A percentile compares a stretch with the other conserved stretches of the same genome.
These are phyloP conservation scores for Turritopsis dohrnii DNA, from an alignment of 30 jellyfish, hydroid and myxozoan genomes.

Conservation along the genomic window DNA sequence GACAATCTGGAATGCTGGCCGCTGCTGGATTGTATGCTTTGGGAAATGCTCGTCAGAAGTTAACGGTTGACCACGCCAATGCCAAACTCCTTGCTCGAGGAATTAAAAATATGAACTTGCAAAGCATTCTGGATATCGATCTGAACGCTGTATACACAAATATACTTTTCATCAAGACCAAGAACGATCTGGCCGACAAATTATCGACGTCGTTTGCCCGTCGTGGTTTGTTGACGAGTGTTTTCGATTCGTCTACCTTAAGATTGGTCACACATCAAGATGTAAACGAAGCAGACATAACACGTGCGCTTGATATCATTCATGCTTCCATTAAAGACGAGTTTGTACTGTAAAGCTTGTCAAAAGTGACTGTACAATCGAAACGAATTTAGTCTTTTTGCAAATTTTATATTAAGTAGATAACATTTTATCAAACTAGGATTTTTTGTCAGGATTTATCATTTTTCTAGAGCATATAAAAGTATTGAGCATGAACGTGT, in stretches of 20 bases:
- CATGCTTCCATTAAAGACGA: neutral
- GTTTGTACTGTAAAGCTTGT: neutral
- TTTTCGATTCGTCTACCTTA: slow-evolving; percentile 12
- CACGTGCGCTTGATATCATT: neutral
- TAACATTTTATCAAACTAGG: too few relatives aligned
- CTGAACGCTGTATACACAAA: slow-evolving; percentile 8
- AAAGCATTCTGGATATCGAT: slow-evolving; percentile 4
- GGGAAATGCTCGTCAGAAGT: slow-evolving; percentile 6
- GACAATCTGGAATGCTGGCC: slow-evolving; percentile 34
- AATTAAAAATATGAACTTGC: neutral
- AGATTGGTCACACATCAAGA: slow-evolving; percentile 24
- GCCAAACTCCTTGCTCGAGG: slow-evolving; percentile 26
- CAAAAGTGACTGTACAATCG: neutral
- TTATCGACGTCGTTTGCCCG: neutral
- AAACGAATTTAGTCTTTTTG: too few relatives aligned
- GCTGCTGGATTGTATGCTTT: slow-evolving; percentile 38
- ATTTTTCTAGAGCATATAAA: too few relatives aligned
- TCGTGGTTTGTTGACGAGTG: slow-evolving; percentile 1
- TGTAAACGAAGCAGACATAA: slow-evolving; percentile 7
- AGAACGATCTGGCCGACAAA: neutral
- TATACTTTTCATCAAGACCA: neutral
- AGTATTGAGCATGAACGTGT: too few relatives aligned
- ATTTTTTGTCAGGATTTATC: too few relatives aligned
- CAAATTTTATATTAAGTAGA: too few relatives aligned
- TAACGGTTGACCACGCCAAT: slow-evolving; percentile 24